phyloP scores from a whole-genome alignment of 2,888 invertebrate species.

The Lagria hirta region DNA sequence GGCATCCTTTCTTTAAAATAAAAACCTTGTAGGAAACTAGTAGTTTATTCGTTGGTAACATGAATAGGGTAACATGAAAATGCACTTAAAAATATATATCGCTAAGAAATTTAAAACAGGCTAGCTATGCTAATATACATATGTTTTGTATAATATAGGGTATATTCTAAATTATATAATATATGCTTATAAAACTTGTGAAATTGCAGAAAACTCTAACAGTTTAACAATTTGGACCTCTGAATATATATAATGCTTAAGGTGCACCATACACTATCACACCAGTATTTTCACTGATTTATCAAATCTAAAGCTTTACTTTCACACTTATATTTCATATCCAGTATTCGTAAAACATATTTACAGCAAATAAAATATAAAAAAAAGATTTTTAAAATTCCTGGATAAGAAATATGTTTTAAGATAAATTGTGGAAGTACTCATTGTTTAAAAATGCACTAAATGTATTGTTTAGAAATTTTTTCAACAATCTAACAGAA shows the following conservation, averaged over 20 bases:
- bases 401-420: constrained; percentile 34
- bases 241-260: constrained; percentile 51
- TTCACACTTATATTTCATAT: constrained; percentile 26
- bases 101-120: constrained; percentile 51
- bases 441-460: constrained; percentile 36
- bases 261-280: constrained; percentile 56
- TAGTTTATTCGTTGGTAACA: constrained; percentile 56
- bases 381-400: constrained; percentile 14
- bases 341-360: constrained; percentile 21
- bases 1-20: too few species aligned
- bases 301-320: constrained; percentile 26
- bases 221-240: constrained; percentile 56
- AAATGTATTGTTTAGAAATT: constrained; percentile 22
- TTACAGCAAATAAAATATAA: constrained; percentile 9
- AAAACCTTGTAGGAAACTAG: constrained; percentile 51
- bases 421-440: constrained; percentile 39
- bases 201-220: constrained; percentile 56
- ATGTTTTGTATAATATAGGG: constrained; percentile 49
- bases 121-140: constrained; percentile 52
- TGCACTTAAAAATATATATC: constrained; percentile 53
- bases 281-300: constrained; percentile 49
- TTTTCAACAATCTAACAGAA: too few species aligned
- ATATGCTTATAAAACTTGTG: constrained; percentile 56
- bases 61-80: constrained; percentile 54
- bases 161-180: constrained; percentile 50